A percentile compares a stretch with the other conserved stretches of the same genome.
Evolutionary conservation across 2,888 invertebrate genomes (phyloP).

Genomic region (Ischnus inquisitorius): DNA sequence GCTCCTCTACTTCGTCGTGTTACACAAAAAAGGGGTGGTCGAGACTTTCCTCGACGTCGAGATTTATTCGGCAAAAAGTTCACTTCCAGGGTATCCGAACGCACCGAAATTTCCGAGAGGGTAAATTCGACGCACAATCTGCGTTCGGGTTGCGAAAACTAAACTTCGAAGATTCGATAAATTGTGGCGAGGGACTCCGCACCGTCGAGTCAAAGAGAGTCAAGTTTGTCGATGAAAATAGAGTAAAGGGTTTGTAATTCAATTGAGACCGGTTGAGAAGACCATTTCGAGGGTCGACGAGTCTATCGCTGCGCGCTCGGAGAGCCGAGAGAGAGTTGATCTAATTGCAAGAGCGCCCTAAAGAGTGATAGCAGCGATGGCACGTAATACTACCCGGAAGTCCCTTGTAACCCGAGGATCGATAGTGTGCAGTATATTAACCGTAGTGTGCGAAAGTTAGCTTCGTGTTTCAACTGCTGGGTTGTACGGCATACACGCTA

Average conservation of each 20-base stretch:
- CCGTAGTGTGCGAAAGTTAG: slow-evolving; percentile 1
- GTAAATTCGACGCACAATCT: too few relatives aligned
- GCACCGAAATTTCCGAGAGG: too few relatives aligned
- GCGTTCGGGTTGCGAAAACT: too few relatives aligned
- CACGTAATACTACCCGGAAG: slow-evolving; percentile 11
- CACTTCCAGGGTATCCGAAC: too few relatives aligned
- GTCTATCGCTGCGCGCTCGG: background rate
- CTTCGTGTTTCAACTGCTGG: slow-evolving; percentile 8
- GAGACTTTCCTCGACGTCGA: too few relatives aligned
- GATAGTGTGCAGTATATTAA: slow-evolving; percentile 12
- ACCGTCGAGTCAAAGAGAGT: background rate
- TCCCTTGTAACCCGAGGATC: slow-evolving; percentile 4
- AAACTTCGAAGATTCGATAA: too few relatives aligned
- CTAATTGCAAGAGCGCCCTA: slow-evolving; percentile 35
- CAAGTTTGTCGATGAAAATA: background rate
- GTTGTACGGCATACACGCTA: slow-evolving; percentile 26
- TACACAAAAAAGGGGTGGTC: slow-evolving; percentile 21
- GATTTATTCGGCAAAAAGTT: too few relatives aligned
- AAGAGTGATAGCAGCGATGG: slow-evolving; percentile 10
- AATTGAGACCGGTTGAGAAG: background rate
- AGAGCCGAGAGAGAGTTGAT: slow-evolving; percentile 12
- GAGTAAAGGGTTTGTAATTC: background rate
- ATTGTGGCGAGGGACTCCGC: too few relatives aligned
- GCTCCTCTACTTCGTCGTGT: slow-evolving; percentile 33
- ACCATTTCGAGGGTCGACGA: background rate